Base-by-base conservation (phyloP, 2,888 invertebrate genomes). In the Hirtodrosophila cameraria region DNA sequence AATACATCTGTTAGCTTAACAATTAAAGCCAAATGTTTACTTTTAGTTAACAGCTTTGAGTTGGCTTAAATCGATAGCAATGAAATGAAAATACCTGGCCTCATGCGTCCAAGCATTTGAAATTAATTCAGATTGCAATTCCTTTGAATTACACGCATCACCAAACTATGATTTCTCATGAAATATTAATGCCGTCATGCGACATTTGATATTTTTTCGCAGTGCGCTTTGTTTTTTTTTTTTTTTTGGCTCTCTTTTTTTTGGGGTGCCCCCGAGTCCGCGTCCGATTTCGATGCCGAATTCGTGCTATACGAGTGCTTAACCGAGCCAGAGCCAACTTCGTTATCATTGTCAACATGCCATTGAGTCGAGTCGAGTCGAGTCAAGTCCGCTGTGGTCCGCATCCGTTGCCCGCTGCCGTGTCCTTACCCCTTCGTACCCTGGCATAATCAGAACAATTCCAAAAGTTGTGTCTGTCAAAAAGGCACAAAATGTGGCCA, bases 311-410 rank as follows among this genome's bases (percentile, higher is more conserved):
- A n/a, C n/a, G 23, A 55, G 63, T 69, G 64, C 59, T 69, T 49
- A 70, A 58, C 63, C 46, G 41, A 67, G 62, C 62, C 79, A 60
- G 70, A 80, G 67, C 83, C 83, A 80, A 80, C 80, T 80, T 80
- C 80, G 80, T 80, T 80, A 80, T 80, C 83, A 83, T 83, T 80
- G 80, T 80, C 83, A 80, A 80, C 80, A 80, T 83, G 83, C 80
- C 80, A 79, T 80, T 80, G 81, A 80, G 75, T 80, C 50, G n/a
- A n/a, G n/a, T n/a, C n/a, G n/a, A n/a, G n/a, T 80, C 83, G 81
- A 80, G 75, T 80, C 50, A 52, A 72, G 63, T 67, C 64, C 64
- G 39, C 59, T 58, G 57, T 52, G 43, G 38, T 53, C 48, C 62
- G 53, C 42, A 59, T 59, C 39, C 65, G 43, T 35, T 30, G 30